Evolutionary conservation across 2,888 invertebrate genomes (phyloP).

Genomic region (Punctoribates punctum): DNA sequence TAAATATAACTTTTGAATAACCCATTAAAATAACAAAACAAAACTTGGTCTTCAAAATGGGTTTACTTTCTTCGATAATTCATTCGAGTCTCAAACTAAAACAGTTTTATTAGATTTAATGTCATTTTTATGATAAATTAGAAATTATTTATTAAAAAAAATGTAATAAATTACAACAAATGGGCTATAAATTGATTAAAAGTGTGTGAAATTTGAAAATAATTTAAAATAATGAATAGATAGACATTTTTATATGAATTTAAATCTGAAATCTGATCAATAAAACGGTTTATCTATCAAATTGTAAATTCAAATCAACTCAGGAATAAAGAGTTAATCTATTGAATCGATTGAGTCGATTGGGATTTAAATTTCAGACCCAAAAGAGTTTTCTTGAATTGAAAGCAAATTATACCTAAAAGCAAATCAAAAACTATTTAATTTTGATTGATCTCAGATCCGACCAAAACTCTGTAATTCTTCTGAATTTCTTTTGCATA

Average conservation of each 20-base stretch:
- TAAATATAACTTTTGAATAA: too few relatives aligned
- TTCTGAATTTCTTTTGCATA: too few relatives aligned
- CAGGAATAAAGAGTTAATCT: too few relatives aligned
- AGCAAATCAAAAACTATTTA: background rate
- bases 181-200: constrained; percentile 13
- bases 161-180: background rate
- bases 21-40: too few relatives aligned
- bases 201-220: background rate
- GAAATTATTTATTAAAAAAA: background rate
- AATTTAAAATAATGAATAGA: background rate
- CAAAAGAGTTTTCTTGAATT: background rate
- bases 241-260: background rate
- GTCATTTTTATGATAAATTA: constrained; percentile 2
- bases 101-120: background rate
- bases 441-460: constrained; percentile 17
- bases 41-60: too few relatives aligned
- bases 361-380: too few relatives aligned
- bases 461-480: too few relatives aligned
- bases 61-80: too few relatives aligned
- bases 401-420: background rate
- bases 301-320: background rate
- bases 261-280: background rate
- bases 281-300: background rate
- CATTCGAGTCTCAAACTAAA: too few relatives aligned
- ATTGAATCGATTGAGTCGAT: too few relatives aligned